Evolutionary conservation across 1,140 invertebrate species (phyloP).

Genomic region (Euwallacea similis): DNA sequence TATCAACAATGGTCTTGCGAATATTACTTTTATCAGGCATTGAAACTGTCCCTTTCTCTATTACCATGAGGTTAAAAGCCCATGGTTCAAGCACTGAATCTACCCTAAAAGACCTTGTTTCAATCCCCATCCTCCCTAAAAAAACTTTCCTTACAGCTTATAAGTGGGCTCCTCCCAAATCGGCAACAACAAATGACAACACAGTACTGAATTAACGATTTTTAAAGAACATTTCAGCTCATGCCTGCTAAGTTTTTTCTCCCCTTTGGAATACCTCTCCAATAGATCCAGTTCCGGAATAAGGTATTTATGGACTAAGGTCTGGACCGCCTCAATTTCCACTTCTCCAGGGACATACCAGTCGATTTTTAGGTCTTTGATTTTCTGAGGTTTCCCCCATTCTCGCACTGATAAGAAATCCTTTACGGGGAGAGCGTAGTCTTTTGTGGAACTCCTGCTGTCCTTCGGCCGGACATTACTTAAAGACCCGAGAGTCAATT

Average conservation of each 20-base stretch:
- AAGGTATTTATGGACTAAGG: constrained; percentile 68
- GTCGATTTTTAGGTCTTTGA: constrained; percentile 67
- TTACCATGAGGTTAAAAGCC: constrained; percentile 54
- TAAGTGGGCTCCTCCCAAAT: constrained; percentile 63
- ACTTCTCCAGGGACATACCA: constrained; percentile 77
- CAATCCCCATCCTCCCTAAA: background rate
- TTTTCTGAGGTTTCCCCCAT: constrained; percentile 75
- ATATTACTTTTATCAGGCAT: constrained; percentile 69
- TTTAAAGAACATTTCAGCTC: constrained; percentile 52
- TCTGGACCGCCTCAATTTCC: constrained; percentile 68
- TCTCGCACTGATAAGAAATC: constrained; percentile 78
- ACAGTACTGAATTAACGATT: constrained; percentile 58
- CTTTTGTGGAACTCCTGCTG: constrained; percentile 62
- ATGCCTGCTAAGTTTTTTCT: constrained; percentile 51
- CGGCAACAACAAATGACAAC: constrained; percentile 62
- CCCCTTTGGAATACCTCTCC: constrained; percentile 55
- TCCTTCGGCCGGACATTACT: constrained; percentile 66
- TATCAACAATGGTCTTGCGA: constrained; percentile 58
- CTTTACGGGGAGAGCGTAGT: constrained; percentile 65
- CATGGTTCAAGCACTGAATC: constrained; percentile 49
- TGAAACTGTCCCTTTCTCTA: constrained; percentile 53
- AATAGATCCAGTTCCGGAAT: constrained; percentile 59
- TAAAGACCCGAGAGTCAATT: constrained; percentile 60
- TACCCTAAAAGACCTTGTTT: constrained; percentile 39
- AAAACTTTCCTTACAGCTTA: constrained; percentile 55